Percentiles rank a stretch among this genome's conserved stretches.
Evolutionary conservation across 2,113 vertebrate species (phyloP).

Genomic region (Indicator indicator): DNA sequence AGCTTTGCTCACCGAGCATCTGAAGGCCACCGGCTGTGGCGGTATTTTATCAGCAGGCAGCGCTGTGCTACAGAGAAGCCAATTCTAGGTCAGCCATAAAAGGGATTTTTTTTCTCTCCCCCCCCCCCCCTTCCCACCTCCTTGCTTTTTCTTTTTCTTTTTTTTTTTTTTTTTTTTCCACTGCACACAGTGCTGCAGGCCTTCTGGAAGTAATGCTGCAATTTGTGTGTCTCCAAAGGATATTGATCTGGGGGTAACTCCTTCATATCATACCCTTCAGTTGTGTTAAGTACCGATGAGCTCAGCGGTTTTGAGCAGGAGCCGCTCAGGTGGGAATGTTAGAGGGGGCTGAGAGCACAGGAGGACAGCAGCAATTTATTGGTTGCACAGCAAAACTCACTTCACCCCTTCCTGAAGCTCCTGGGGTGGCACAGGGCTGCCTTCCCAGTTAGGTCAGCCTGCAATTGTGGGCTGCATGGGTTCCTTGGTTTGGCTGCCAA

Average conservation of each 20-base stretch:
- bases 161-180: background rate
- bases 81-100: constrained; percentile 71
- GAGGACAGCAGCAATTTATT: background rate
- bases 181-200: background rate
- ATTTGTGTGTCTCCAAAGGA: background rate
- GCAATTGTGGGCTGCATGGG: fast-evolving
- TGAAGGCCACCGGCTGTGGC: constrained; percentile 46
- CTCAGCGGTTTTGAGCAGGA: background rate
- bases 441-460: background rate
- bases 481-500: fast-evolving
- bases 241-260: constrained; percentile 12
- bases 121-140: too few relatives aligned
- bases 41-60: constrained; percentile 65
- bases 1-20: background rate
- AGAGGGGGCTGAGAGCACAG: background rate
- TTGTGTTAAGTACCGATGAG: background rate
- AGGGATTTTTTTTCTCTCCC: background rate
- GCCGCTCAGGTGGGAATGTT: background rate
- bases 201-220: background rate
- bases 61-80: constrained; percentile 67
- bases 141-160: too few relatives aligned
- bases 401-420: background rate
- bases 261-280: background rate
- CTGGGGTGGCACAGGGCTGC: fast-evolving
- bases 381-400: background rate